Conservation (phyloP, 2,888 invertebrate species). For the Papilio gigon region DNA sequence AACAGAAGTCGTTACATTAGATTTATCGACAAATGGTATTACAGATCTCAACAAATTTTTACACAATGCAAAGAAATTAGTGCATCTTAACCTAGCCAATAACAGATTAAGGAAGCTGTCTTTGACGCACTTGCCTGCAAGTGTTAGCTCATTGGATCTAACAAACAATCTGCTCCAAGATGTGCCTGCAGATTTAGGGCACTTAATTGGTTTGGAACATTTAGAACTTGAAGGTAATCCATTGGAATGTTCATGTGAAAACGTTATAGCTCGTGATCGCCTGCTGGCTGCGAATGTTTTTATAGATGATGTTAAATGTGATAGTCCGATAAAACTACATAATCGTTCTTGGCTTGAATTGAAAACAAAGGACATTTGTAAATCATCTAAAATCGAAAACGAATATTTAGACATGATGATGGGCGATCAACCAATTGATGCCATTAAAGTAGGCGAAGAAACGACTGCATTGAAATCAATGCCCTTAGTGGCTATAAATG, state of each 20-base stretch:
- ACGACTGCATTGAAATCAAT: conserved; percentile 70
- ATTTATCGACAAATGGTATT: conserved; percentile 84
- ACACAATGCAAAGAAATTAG: conserved; percentile 80
- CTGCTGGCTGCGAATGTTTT: conserved; percentile 80
- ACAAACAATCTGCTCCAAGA: conserved; percentile 83
- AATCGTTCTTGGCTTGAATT: conserved; percentile 83
- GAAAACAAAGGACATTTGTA: conserved; percentile 81
- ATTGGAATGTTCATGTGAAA: conserved; percentile 87
- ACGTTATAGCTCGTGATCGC: conserved; percentile 84
- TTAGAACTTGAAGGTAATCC: conserved; percentile 87
- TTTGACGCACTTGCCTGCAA: conserved; percentile 78
- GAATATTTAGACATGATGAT: conserved; percentile 83
- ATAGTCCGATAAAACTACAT: conserved; percentile 76
- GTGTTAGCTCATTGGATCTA: conserved; percentile 84
- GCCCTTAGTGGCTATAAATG: conserved; percentile 63
- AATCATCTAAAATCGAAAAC: conserved; percentile 61
- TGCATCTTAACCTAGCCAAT: conserved; percentile 83
- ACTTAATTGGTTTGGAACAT: conserved; percentile 81
- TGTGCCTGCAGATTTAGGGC: conserved; percentile 82
- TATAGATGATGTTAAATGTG: conserved; percentile 82
- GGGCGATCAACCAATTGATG: conserved; percentile 83
- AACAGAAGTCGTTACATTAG: conserved; percentile 83
- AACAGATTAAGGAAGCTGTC: conserved; percentile 83
- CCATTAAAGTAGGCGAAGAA: conserved; percentile 66
- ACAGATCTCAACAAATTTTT: conserved; percentile 83